A percentile compares a stretch with the other conserved stretches of the same genome.
Evolutionary conservation across 2,797 vertebrate species (phyloP).

Genomic region (Dendrocincla fuliginosa): DNA sequence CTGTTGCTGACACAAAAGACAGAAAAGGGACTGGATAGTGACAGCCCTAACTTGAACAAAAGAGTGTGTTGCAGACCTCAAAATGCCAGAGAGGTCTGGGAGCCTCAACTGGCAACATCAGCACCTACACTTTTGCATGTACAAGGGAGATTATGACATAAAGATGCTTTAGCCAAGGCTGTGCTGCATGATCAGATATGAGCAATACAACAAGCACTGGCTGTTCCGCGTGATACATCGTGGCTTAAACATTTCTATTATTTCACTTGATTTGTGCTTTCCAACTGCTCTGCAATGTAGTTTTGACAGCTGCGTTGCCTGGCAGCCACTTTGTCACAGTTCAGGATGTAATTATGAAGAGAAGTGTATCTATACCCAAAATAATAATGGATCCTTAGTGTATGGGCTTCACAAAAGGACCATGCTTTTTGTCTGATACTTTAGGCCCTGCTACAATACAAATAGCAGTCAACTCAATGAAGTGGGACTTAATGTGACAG

Average conservation of each 20-base stretch:
- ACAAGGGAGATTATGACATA: background rate
- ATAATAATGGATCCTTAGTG: background rate
- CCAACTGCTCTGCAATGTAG: background rate
- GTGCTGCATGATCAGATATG: background rate
- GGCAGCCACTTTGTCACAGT: conserved; percentile 12
- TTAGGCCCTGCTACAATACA: background rate
- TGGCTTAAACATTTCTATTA: background rate
- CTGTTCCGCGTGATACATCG: background rate
- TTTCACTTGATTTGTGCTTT: background rate
- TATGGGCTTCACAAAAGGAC: background rate
- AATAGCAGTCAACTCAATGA: background rate
- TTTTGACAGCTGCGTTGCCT: conserved; percentile 34
- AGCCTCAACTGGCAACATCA: fast-evolving
- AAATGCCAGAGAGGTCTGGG: background rate
- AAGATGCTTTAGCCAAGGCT: background rate
- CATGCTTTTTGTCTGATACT: background rate
- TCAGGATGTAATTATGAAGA: conserved; percentile 14
- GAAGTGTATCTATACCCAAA: background rate
- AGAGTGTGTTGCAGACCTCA: background rate
- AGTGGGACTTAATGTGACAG: background rate
- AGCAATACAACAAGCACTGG: background rate
- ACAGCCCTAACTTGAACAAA: background rate
- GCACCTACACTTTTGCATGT: background rate
- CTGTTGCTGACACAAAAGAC: background rate
- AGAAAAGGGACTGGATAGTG: background rate